Evolutionary conservation across 2,888 invertebrate genomes (phyloP), one percentile per base, ranked within the genome.

Genomic region (Ectemnius cavifrons): DNA sequence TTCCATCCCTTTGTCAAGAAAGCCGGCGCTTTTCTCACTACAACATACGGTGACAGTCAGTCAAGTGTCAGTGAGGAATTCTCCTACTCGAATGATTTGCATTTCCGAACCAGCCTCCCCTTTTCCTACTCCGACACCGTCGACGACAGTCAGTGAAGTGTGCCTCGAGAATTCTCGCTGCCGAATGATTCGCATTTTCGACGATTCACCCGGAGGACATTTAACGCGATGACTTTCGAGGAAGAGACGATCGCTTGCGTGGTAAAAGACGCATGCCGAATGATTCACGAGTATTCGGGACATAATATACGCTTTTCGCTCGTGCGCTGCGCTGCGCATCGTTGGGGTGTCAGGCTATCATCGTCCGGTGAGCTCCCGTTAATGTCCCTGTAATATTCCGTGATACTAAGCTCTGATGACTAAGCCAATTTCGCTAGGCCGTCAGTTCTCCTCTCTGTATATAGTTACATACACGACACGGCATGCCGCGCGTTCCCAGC

Each of bases 231-330:
- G 46, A 45, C 18, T 37, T 82, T 87, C 86, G 72, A 77, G 75
- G 87, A 86, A 87, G 66, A 66, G 67, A 69, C 68, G 82, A 81
- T 81, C 81, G 73, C 66, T 72, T 83, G 78, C 80, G 63, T 52
- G 76, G 80, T 80, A 84, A 78, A 76, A 78, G 81, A 79, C 79
- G 80, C 79, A 83, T 37, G 8, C 37, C 37, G 83, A 68, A 78
- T 87, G 87, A 87, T 86, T 87, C 87, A 87, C 72, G 77, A 56
- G 69, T 63, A 75, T 63, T 59, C 73, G 74, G 23, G 23, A 81
- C 76, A 75, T 68, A 67, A 52, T 52, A 13, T 11, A 52, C 52
- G n/a, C 16, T 6, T 16, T 52, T 52, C 52, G 16, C 52, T 52
- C 4, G 37, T 37, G 37, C 37, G 37, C 1, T 11, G 37, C 37